Conservation (phyloP, 2,888 invertebrate genomes). For the Lithosia quadra region DNA sequence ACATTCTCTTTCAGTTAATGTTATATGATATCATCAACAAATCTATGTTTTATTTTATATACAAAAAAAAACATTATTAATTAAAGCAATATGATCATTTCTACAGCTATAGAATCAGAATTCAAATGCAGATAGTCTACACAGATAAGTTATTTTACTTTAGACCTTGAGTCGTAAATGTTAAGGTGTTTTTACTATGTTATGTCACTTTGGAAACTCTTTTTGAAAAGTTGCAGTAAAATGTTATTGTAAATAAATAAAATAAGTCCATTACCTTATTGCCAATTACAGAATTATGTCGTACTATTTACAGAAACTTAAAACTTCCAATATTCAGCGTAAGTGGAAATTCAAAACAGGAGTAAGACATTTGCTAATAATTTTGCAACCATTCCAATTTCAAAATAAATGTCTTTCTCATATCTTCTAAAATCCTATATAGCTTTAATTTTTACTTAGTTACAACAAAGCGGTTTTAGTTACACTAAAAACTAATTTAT, state of each 20-base stretch:
- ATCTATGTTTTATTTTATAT: too few species aligned
- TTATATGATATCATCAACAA: neutral
- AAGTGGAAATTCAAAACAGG: conserved; percentile 40
- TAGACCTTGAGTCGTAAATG: neutral
- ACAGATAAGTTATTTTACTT: neutral
- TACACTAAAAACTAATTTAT: neutral
- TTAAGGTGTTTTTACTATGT: neutral
- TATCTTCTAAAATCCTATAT: neutral
- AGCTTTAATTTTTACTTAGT: neutral
- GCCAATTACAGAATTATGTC: neutral
- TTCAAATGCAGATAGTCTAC: neutral
- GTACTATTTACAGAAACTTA: conserved; percentile 22
- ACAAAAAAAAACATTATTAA: too few species aligned
- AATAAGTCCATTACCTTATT: conserved; percentile 24
- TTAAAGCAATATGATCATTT: too few species aligned
- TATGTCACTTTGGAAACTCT: neutral
- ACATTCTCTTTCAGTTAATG: too few species aligned
- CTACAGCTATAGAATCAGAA: neutral
- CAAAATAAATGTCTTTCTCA: conserved; percentile 47
- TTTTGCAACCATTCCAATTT: conserved; percentile 65
- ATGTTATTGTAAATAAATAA: neutral
- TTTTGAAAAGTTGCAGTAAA: neutral
- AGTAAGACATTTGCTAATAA: conserved; percentile 54
- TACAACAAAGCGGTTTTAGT: conserved; percentile 4
- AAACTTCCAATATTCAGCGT: conserved; percentile 38